phyloP scores from a whole-genome alignment of 2,797 vertebrate genomes.

The Prunella strophiata region DNA sequence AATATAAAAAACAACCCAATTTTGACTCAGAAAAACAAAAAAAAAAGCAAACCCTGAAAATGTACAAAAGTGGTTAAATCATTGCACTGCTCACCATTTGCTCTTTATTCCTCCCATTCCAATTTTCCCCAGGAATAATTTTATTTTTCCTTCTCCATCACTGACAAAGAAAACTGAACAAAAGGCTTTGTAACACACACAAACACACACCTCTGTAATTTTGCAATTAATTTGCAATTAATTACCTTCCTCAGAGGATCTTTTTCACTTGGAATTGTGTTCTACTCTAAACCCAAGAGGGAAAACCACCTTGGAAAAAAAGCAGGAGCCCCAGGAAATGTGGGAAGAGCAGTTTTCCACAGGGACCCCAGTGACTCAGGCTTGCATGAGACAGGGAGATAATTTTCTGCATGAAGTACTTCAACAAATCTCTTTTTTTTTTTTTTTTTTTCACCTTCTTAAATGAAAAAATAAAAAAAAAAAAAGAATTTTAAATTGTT shows the following conservation, averaged over 20 bases:
- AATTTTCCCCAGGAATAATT: background rate
- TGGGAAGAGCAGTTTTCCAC: background rate
- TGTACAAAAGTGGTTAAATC: background rate
- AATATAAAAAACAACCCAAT: background rate
- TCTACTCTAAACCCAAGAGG: background rate
- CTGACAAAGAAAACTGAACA: background rate
- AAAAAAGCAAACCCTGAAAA: background rate
- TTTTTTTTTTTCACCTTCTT: background rate
- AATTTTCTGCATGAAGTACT: constrained; percentile 60
- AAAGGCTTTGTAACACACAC: rapidly evolving
- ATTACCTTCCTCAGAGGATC: background rate
- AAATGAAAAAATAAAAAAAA: background rate
- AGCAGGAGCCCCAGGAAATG: background rate
- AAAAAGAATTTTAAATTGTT: background rate
- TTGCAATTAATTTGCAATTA: background rate
- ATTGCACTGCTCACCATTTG: background rate
- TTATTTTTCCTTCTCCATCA: background rate
- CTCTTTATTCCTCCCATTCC: background rate
- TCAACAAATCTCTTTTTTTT: constrained; percentile 17
- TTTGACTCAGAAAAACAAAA: background rate
- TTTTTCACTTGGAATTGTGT: background rate
- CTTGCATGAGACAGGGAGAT: constrained; percentile 44
- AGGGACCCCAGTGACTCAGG: constrained; percentile 31
- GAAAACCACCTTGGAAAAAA: constrained; percentile 10
- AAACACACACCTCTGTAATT: background rate